Evolutionary conservation across 2,888 invertebrate genomes (phyloP).

Genomic region (Lissocephala sabroskyi): DNA sequence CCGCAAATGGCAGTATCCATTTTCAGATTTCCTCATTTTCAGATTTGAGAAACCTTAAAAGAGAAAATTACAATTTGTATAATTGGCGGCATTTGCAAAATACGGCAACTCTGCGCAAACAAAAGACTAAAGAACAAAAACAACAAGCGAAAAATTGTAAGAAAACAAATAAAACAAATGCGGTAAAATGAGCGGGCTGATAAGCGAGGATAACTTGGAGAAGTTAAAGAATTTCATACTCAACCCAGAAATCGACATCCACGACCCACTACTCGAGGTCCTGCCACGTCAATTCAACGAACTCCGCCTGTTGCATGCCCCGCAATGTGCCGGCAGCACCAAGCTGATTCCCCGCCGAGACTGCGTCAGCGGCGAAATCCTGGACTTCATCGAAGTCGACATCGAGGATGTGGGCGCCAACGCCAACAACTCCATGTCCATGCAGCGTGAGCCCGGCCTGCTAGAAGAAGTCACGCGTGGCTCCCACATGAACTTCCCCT

Average conservation of each 20-base stretch:
- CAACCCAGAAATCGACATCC: constrained; percentile 66
- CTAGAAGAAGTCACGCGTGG: constrained; percentile 80
- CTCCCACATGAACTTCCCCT: constrained; percentile 85
- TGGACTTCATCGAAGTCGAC: constrained; percentile 78
- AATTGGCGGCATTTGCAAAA: too few relatives aligned
- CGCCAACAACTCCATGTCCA: constrained; percentile 84
- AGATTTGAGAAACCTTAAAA: too few relatives aligned
- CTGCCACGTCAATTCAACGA: constrained; percentile 60
- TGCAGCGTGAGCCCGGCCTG: constrained; percentile 84
- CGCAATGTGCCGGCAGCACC: constrained; percentile 62
- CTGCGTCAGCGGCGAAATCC: constrained; percentile 82
- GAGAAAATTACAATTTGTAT: too few relatives aligned
- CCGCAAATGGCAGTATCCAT: too few relatives aligned
- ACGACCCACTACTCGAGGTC: constrained; percentile 67
- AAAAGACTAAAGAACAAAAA: too few relatives aligned
- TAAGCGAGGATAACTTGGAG: constrained; percentile 34
- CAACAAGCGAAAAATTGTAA: too few relatives aligned
- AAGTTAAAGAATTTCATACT: constrained; percentile 66
- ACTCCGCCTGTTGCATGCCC: constrained; percentile 59
- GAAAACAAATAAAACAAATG: too few relatives aligned
- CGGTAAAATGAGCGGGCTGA: constrained; percentile 29
- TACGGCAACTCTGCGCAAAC: too few relatives aligned
- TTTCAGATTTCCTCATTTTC: too few relatives aligned
- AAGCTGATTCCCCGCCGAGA: constrained; percentile 75
- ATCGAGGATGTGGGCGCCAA: constrained; percentile 77